Evolutionary conservation across 2,113 vertebrate genomes (phyloP), one percentile per base, ranked within the genome.

Genomic region (Pitta sordida): DNA sequence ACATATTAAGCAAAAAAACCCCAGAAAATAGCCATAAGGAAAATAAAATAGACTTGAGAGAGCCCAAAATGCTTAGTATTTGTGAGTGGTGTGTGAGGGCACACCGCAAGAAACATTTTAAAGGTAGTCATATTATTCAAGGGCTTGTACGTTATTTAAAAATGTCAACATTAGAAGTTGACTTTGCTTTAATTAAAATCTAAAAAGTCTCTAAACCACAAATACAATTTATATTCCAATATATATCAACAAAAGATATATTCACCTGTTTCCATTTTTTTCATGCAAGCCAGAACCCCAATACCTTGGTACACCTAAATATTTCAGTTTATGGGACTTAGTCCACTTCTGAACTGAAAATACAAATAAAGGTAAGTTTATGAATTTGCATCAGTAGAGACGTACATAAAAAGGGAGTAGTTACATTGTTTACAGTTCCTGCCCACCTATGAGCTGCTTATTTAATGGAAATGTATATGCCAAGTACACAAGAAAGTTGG

Each of bases 271-370:
- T 67, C 98, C 99, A 87, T 97, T 98, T 97, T 97, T 98, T 91
- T 98, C 98, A 84, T 99, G 99, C 75, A 99, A 98, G 73, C 99
- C 99, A 88, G 99, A 99, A 65, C 99, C 99, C 99, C 99, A 99
- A 43, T 99, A 99, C 93, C 97, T 98, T 63, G 99, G 99, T 76
- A 99, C 98, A 81, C 99, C 99, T 95, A 99, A 96, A 89, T 98
- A 98, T 82, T 99, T 99, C 94, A 99, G 52, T 91, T 99, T 99
- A 95, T 93, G 98, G 39, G 98, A 96, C 91, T 97, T 98, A 91
- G 98, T 98, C 99, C 99, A 99, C 79, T 96, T 98, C 88, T 98
- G 97, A 98, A 99, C 99, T 99, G 88, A 88, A 98, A 98, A 96
- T 74, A 96, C 67, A 97, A 98, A 96, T 70, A 95, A 83, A 96